Evolutionary conservation across 2,797 vertebrate species (phyloP).

Genomic region (Phaenicophaeus curvirostris): DNA sequence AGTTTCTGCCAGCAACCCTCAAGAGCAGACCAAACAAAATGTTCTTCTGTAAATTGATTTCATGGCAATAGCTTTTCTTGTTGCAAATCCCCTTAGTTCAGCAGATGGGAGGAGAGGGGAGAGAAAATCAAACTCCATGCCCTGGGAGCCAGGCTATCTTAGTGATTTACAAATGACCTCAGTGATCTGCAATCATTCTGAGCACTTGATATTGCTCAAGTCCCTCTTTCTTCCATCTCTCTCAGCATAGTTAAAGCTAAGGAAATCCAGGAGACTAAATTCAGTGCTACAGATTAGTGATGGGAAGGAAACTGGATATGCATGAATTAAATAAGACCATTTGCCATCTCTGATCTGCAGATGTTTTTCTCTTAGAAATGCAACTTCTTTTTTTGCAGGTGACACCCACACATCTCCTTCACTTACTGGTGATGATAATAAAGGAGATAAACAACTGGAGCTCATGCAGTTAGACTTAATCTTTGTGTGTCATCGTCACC

Average conservation of each 20-base stretch:
- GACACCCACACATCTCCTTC: constrained; percentile 79
- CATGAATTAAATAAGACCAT: constrained; percentile 63
- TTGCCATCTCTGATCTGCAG: constrained; percentile 61
- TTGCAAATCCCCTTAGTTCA: background rate
- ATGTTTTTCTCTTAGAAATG: constrained; percentile 67
- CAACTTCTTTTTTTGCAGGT: constrained; percentile 65
- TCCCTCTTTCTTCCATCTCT: background rate
- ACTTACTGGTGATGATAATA: constrained; percentile 69
- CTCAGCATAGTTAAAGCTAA: background rate
- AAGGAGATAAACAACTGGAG: constrained; percentile 75
- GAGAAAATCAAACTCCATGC: constrained; percentile 13
- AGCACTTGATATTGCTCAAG: background rate
- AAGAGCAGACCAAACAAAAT: background rate
- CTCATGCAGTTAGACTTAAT: constrained; percentile 71
- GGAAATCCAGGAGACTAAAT: constrained; percentile 50
- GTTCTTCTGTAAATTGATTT: background rate
- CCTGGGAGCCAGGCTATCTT: background rate
- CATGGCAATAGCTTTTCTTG: background rate
- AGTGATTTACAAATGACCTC: constrained; percentile 1
- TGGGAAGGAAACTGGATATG: constrained; percentile 55
- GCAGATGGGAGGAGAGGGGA: background rate
- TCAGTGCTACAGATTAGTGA: constrained; percentile 36
- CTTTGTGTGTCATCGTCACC: constrained; percentile 75
- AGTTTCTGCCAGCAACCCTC: background rate
- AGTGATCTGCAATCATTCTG: background rate